Base-by-base conservation (phyloP, 2,113 vertebrate species). In the Anser brachyrhynchus region DNA sequence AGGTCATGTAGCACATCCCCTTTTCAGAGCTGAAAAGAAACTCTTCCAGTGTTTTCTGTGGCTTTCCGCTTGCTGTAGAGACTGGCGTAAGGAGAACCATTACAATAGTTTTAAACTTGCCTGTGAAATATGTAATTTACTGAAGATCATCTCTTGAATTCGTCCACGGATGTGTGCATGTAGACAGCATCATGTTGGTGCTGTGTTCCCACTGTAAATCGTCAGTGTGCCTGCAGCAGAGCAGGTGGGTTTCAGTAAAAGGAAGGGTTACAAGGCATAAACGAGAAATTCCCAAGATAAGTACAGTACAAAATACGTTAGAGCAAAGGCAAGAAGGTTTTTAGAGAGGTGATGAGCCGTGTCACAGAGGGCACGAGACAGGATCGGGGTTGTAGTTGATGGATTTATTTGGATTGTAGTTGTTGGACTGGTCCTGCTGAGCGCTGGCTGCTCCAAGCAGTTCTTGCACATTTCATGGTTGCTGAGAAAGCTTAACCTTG, bases 401-500 rank as follows among this genome's bases (percentile, higher is more conserved):
- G 6, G 37, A 19, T 4, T 67, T 35, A 12, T 4, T 67, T 35
- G 46, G 37, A 11, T 11, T 66, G n/a, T 18, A n/a, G 64, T 9
- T 76, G 72, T 21, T 58, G 41, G 35, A 23, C 46, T 43, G 33
- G 16, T 76, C 77, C 15, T 52, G 70, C 18, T 80, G 62, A 65
- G 37, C 41, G 2, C 19, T n/a, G 46, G 25, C 33, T 58, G 2
- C 49, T 44, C 16, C 18, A 11, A 10, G 41, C 29, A 1, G 11
- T 31, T 46, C n/a, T 73, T 58, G 7, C 5, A 4, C 0, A 1
- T 11, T 3, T 16, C 46, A 3, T 7, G 20, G 17, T 29, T 74
- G 33, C 43, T 70, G 62, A 41, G 55, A 25, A 58, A 23, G 55
- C 20, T 80, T 43, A 74, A 4, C 61, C 66, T 29, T 55, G 80